Evolutionary conservation across 2,888 invertebrate species (phyloP).

Genomic region (Periphyllus acericola): DNA sequence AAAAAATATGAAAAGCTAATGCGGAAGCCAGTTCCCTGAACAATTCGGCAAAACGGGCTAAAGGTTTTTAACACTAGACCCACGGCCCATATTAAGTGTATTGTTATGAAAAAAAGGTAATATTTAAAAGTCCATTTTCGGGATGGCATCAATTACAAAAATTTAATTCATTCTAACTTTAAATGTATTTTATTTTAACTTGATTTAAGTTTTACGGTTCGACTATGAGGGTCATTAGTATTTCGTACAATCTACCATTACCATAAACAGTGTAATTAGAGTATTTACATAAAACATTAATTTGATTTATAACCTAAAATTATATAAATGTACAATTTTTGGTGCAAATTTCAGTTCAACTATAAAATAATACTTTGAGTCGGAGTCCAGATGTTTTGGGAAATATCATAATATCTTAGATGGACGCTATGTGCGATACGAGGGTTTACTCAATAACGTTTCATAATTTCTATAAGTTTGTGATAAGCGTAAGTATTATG

Average conservation of each 20-base stretch:
- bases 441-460: neutral
- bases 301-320: neutral
- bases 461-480: too few relatives aligned
- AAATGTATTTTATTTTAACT: neutral
- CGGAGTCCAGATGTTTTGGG: neutral
- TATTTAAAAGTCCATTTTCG: neutral
- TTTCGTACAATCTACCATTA: neutral
- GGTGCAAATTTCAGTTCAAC: neutral
- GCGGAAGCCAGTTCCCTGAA: neutral
- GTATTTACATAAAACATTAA: neutral
- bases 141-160: constrained; percentile 4
- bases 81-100: neutral
- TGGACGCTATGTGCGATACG: neutral
- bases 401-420: neutral
- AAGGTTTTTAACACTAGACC: neutral
- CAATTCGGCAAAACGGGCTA: neutral
- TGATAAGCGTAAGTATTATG: too few relatives aligned
- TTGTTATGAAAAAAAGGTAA: neutral
- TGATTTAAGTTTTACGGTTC: neutral
- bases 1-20: neutral
- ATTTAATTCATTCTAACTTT: constrained; percentile 1
- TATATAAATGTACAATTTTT: neutral
- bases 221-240: neutral
- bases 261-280: neutral
- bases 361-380: neutral